phyloP scores from a whole-genome alignment of 2,888 invertebrate species.

The Diploptera punctata region DNA sequence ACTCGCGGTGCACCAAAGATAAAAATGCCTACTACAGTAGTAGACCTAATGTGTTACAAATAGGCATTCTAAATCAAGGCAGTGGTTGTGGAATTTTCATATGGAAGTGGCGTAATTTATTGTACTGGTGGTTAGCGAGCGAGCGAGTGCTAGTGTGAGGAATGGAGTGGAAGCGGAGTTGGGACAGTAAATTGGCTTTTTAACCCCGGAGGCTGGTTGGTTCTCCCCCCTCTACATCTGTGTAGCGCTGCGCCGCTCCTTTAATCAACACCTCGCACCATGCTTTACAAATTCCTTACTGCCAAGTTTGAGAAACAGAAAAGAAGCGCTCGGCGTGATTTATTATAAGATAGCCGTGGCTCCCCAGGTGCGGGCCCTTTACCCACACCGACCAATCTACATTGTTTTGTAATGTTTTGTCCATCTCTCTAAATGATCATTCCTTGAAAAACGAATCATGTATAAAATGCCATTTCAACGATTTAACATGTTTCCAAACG shows the following conservation, averaged over 20 bases:
- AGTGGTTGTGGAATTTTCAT: too few relatives aligned
- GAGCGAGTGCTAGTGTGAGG: neutral
- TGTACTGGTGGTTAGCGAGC: neutral
- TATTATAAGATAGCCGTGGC: slow-evolving; percentile 15
- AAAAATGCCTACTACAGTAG: too few relatives aligned
- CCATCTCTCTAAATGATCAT: neutral
- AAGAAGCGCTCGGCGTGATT: slow-evolving; percentile 17
- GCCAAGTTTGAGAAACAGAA: slow-evolving; percentile 14
- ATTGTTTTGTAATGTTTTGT: neutral
- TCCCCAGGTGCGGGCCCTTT: slow-evolving; percentile 26
- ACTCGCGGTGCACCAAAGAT: too few relatives aligned
- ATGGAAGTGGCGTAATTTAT: too few relatives aligned
- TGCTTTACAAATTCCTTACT: slow-evolving; percentile 30
- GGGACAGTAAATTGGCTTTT: slow-evolving; percentile 48
- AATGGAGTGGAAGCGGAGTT: slow-evolving; percentile 22
- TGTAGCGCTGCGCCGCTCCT: slow-evolving; percentile 12
- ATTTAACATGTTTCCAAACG: too few relatives aligned
- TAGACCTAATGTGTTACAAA: too few relatives aligned
- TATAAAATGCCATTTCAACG: too few relatives aligned
- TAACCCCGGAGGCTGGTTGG: slow-evolving; percentile 38
- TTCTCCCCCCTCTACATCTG: neutral
- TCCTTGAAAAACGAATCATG: neutral
- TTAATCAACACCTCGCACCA: slow-evolving; percentile 35
- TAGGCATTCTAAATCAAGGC: too few relatives aligned
- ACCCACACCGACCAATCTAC: neutral